phyloP scores from a whole-genome alignment of 2,888 invertebrate species.

The Parnassius orleans region DNA sequence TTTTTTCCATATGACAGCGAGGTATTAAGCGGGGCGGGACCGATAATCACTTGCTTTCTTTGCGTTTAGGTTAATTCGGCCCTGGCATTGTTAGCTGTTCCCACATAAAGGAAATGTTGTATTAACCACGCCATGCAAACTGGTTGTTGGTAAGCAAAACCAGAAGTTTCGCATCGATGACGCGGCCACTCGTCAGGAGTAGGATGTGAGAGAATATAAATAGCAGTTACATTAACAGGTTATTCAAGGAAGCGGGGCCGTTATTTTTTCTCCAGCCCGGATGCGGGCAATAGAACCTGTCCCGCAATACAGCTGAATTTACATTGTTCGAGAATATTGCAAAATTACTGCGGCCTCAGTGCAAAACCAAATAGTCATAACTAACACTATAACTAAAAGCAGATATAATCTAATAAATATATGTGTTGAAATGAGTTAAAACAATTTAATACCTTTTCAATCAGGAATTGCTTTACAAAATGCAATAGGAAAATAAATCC shows the following conservation, averaged over 20 bases:
- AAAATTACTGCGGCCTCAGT: slow-evolving; percentile 4
- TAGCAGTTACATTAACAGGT: slow-evolving; percentile 27
- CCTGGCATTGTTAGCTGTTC: slow-evolving; percentile 1
- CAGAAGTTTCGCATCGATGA: slow-evolving; percentile 21
- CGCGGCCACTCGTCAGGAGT: slow-evolving; percentile 20
- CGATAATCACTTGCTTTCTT: too few relatives aligned
- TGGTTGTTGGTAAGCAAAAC: slow-evolving; percentile 10
- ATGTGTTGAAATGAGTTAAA: too few relatives aligned
- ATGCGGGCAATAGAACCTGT: slow-evolving; percentile 19
- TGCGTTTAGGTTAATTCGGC: too few relatives aligned
- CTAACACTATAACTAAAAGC: too few relatives aligned
- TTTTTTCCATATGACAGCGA: too few relatives aligned
- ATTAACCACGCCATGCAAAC: slow-evolving; percentile 11
- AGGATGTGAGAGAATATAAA: slow-evolving; percentile 23
- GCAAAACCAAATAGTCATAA: too few relatives aligned
- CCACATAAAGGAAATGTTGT: slow-evolving; percentile 12
- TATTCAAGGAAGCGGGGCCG: slow-evolving; percentile 21
- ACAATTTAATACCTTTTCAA: too few relatives aligned
- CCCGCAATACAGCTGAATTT: slow-evolving; percentile 9
- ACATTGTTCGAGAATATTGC: slow-evolving; percentile 21
- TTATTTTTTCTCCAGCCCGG: slow-evolving; percentile 20
- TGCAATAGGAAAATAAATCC: too few relatives aligned
- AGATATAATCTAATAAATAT: too few relatives aligned
- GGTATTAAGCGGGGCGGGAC: too few relatives aligned
- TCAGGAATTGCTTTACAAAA: too few relatives aligned